A percentile compares a stretch with the other conserved stretches of the same genome.
Evolutionary conservation across 2,113 vertebrate species (phyloP).

Genomic region (Periophthalmodon schlosseri): DNA sequence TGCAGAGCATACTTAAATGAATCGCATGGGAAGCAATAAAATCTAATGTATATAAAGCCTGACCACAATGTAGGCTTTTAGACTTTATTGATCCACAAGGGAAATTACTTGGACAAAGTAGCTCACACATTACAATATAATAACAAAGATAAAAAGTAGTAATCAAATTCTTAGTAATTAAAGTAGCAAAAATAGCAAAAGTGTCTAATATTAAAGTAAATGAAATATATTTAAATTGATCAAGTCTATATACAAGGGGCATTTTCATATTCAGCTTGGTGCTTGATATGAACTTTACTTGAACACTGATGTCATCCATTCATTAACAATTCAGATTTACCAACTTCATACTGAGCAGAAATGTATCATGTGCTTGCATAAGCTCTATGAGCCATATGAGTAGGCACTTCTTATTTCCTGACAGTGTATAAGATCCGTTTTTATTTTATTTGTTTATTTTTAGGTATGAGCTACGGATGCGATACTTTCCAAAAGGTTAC

Average conservation of each 20-base stretch:
- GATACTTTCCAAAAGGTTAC: slow-evolving; percentile 97
- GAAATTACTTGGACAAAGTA: too few relatives aligned
- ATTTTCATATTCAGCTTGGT: neutral
- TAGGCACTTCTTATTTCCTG: slow-evolving; percentile 15
- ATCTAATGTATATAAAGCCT: neutral
- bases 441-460: neutral
- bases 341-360: neutral
- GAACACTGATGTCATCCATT: neutral
- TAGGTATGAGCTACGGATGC: slow-evolving; percentile 96
- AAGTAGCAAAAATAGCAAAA: too few relatives aligned
- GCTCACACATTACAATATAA: too few relatives aligned
- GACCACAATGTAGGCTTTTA: too few relatives aligned
- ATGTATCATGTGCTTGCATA: slow-evolving; percentile 9
- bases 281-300: neutral
- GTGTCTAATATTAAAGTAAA: too few relatives aligned
- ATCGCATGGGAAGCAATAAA: neutral
- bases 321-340: neutral
- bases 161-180: too few relatives aligned
- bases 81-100: too few relatives aligned
- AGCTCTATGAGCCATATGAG: slow-evolving; percentile 11
- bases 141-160: too few relatives aligned
- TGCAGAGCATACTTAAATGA: neutral
- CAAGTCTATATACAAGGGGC: too few relatives aligned
- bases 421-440: neutral
- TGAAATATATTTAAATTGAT: neutral